Evolutionary conservation across 2,888 invertebrate genomes (phyloP).

Genomic region (Azorinus chamasolen): DNA sequence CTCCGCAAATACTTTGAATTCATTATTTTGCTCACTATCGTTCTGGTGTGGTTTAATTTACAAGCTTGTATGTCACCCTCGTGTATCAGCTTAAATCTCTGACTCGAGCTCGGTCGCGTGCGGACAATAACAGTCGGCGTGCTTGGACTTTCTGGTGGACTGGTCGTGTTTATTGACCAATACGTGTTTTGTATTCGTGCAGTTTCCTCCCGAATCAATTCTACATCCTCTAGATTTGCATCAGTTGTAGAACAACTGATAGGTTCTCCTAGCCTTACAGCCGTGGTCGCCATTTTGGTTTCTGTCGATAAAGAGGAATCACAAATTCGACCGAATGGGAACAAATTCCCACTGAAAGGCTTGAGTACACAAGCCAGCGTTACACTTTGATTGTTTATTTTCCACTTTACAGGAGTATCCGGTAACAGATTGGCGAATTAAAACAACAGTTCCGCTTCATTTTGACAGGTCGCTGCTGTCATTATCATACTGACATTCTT

Average conservation of each 20-base stretch:
- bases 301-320: constrained; percentile 47
- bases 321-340: constrained; percentile 60
- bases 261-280: constrained; percentile 38
- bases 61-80: constrained; percentile 92
- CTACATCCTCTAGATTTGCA: constrained; percentile 30
- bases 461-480: constrained; percentile 37
- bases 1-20: constrained; percentile 92
- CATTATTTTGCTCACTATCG: constrained; percentile 92
- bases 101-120: constrained; percentile 73
- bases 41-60: constrained; percentile 92
- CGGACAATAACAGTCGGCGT: constrained; percentile 43
- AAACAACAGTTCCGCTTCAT: constrained; percentile 9
- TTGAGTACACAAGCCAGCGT: constrained; percentile 65
- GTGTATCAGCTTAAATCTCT: constrained; percentile 89
- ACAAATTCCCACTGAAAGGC: constrained; percentile 58
- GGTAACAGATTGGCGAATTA: background rate
- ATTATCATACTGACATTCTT: constrained; percentile 57
- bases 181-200: constrained; percentile 27
- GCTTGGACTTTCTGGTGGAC: constrained; percentile 35
- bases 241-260: constrained; percentile 59
- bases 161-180: constrained; percentile 39
- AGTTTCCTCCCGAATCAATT: constrained; percentile 30
- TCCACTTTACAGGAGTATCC: background rate
- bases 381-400: constrained; percentile 17
- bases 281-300: constrained; percentile 55